Conservation (phyloP, 2,888 invertebrate genomes). For the Cyaniris semiargus region DNA sequence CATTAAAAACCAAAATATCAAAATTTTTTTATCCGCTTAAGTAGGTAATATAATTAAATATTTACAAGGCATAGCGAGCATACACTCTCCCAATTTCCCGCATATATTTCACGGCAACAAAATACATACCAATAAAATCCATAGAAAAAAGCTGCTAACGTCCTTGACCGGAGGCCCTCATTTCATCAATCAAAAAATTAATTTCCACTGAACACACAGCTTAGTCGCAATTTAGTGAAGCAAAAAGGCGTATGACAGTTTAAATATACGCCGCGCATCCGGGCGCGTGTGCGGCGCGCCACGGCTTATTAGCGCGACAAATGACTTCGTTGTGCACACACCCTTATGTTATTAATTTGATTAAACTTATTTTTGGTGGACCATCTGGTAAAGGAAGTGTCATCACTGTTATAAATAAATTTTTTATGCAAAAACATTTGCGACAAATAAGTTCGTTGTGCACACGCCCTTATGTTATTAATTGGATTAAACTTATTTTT, state of each 20-base stretch:
- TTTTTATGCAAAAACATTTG: conserved; percentile 23
- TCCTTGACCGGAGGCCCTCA: neutral
- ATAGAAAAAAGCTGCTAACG: neutral
- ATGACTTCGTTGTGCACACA: conserved; percentile 52
- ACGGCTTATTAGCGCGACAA: conserved; percentile 72
- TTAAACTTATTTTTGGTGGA: conserved; percentile 32
- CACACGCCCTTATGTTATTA: conserved; percentile 37
- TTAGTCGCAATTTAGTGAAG: conserved; percentile 46
- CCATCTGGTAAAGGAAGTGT: neutral
- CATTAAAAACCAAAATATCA: too few species aligned
- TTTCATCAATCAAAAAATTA: conserved; percentile 22
- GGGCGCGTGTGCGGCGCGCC: conserved; percentile 59
- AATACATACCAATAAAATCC: neutral
- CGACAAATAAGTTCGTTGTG: conserved; percentile 58
- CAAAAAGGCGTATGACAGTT: conserved; percentile 51
- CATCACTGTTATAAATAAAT: neutral
- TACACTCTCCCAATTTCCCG: neutral
- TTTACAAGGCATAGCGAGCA: too few species aligned
- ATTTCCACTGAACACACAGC: conserved; percentile 34
- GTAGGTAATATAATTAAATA: too few species aligned
- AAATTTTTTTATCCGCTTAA: too few species aligned
- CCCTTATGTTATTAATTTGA: conserved; percentile 35
- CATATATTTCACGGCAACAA: neutral
- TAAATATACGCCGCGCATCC: conserved; percentile 55
- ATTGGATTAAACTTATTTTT: conserved; percentile 33